A percentile compares a stretch with the other conserved stretches of the same genome.
These are phyloP conservation scores for Oxyura jamaicensis DNA, from an alignment of 2,113 vertebrate genomes.

Conservation along the genomic window DNA sequence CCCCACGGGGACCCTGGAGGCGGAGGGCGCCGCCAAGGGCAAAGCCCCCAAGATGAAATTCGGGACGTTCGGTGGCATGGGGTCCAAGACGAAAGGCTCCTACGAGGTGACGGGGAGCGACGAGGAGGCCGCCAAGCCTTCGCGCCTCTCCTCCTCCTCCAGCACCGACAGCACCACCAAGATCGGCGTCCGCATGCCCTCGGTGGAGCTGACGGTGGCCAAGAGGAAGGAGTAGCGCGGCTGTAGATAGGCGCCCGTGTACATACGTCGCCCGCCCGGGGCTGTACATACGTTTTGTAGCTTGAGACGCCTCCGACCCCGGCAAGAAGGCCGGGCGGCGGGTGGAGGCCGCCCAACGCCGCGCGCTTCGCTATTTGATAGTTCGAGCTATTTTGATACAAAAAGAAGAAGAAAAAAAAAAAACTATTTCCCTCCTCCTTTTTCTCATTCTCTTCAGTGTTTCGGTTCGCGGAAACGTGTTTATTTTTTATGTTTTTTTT, in stretches of 20 bases:
- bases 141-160: slow-evolving; percentile 87
- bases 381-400: slow-evolving; percentile 47
- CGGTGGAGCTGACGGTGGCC: slow-evolving; percentile 82
- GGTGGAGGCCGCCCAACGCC: background rate
- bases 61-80: slow-evolving; percentile 93
- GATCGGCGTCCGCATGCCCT: slow-evolving; percentile 79
- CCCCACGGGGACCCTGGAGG: slow-evolving; percentile 78
- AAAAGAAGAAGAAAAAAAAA: too few relatives aligned
- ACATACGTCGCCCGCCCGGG: slow-evolving; percentile 31
- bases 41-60: slow-evolving; percentile 89
- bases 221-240: slow-evolving; percentile 79
- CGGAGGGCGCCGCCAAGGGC: slow-evolving; percentile 76
- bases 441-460: slow-evolving; percentile 65
- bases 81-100: slow-evolving; percentile 90
- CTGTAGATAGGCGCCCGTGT: slow-evolving; percentile 47
- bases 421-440: slow-evolving; percentile 29
- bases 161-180: slow-evolving; percentile 88
- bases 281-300: slow-evolving; percentile 60
- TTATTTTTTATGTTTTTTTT: background rate
- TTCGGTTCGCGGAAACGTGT: slow-evolving; percentile 7
- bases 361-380: slow-evolving; percentile 46
- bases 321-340: background rate
- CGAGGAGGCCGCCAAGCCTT: slow-evolving; percentile 83
- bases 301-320: slow-evolving; percentile 30
- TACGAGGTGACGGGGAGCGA: slow-evolving; percentile 91